A percentile compares a stretch with the other conserved stretches of the same genome.
Conservation (phyloP, 2,888 invertebrate species). For the Entomobrya multifasciata region DNA sequence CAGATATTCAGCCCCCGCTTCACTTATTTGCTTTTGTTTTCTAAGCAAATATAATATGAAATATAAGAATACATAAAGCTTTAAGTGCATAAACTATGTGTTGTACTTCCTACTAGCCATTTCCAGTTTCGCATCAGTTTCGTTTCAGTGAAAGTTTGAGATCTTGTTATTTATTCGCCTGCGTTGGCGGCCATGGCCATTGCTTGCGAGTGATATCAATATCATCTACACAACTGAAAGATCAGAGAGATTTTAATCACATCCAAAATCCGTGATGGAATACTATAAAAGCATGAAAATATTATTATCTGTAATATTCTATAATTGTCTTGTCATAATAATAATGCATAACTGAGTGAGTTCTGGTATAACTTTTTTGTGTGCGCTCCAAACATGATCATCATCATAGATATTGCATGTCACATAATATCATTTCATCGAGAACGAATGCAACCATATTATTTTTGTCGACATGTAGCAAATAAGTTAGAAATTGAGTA, state of each 20-base stretch:
- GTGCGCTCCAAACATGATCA: not conserved
- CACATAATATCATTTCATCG: conserved; percentile 35
- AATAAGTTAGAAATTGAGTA: no score
- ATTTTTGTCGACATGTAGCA: no score
- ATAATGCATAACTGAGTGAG: not conserved
- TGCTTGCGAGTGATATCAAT: no score
- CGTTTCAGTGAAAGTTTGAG: conserved; percentile 39
- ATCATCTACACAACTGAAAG: not conserved
- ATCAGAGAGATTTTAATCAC: no score
- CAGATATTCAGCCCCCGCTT: no score
- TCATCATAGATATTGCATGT: conserved; percentile 28
- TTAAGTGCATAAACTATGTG: no score
- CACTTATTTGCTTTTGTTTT: not conserved
- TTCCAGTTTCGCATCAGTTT: conserved; percentile 26
- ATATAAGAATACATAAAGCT: no score
- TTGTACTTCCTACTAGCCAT: not conserved
- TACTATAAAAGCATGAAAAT: not conserved
- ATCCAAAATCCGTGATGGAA: no score
- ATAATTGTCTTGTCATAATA: not conserved
- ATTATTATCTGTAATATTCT: not conserved
- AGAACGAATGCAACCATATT: conserved; percentile 11
- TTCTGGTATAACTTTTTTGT: not conserved
- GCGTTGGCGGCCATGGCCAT: not conserved
- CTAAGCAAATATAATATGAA: not conserved
- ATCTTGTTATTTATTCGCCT: conserved; percentile 20